These are phyloP conservation scores for Drosophila demipolita DNA, from an alignment of 2,888 invertebrate species.

Conservation along the genomic window DNA sequence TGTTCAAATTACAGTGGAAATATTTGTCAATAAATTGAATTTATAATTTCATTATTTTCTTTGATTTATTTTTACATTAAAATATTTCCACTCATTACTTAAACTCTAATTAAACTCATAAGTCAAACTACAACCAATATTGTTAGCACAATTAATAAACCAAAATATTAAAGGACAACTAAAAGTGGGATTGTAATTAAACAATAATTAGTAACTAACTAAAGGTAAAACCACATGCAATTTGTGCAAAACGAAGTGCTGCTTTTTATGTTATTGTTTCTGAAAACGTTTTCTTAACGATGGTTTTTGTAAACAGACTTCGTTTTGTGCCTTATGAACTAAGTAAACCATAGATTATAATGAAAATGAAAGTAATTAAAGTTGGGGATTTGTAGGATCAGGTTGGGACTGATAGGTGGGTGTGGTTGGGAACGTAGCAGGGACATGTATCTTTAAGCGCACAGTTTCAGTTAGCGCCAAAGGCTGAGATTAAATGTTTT, in stretches of 20 bases:
- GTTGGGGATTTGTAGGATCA: constrained; percentile 26
- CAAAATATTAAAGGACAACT: constrained; percentile 80
- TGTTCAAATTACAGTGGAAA: constrained; percentile 41
- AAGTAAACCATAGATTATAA: constrained; percentile 62
- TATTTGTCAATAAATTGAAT: constrained; percentile 16
- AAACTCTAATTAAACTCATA: constrained; percentile 57
- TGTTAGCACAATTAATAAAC: constrained; percentile 71
- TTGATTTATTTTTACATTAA: neutral
- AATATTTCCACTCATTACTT: constrained; percentile 70
- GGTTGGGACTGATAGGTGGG: constrained; percentile 17
- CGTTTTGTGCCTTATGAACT: constrained; percentile 54
- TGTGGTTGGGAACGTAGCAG: constrained; percentile 31
- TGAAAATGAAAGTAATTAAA: constrained; percentile 72
- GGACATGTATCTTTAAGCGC: constrained; percentile 53
- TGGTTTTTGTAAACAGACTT: constrained; percentile 43
- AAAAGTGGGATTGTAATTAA: constrained; percentile 64
- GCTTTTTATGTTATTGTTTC: constrained; percentile 15
- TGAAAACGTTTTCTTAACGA: constrained; percentile 17
- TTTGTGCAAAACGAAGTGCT: constrained; percentile 73
- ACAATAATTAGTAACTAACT: constrained; percentile 53
- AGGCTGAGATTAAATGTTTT: constrained; percentile 42
- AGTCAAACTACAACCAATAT: constrained; percentile 74
- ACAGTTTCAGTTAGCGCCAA: constrained; percentile 51
- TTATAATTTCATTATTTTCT: neutral
- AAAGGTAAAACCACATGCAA: constrained; percentile 71